Percentiles rank a stretch among this genome's conserved stretches.
Evolutionary conservation across 2,797 vertebrate genomes (phyloP).

Genomic region (Xiphophorus birchmanni): DNA sequence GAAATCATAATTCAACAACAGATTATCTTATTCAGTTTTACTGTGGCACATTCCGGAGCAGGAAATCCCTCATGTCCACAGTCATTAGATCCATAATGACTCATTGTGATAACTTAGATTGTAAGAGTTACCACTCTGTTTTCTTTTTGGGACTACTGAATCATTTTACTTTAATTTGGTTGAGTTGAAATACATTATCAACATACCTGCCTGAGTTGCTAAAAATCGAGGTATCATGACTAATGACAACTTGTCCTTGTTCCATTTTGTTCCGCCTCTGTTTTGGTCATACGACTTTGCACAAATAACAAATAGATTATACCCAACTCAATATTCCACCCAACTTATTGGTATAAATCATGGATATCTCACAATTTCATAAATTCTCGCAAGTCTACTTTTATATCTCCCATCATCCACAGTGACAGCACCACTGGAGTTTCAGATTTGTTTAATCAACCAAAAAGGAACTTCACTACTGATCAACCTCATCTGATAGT

Average conservation of each 20-base stretch:
- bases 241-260: background rate
- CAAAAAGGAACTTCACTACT: background rate
- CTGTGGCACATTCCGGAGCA: background rate
- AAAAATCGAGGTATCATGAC: background rate
- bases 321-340: background rate
- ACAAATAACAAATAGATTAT: background rate
- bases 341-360: background rate
- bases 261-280: background rate
- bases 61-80: background rate
- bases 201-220: background rate
- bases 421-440: background rate
- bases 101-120: background rate
- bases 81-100: background rate
- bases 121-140: background rate
- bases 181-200: background rate
- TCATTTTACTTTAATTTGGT: background rate
- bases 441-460: background rate
- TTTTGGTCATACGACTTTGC: background rate
- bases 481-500: background rate
- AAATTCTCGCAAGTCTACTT: background rate
- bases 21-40: background rate
- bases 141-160: background rate
- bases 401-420: background rate
- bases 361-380: background rate
- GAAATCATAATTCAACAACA: background rate